These are phyloP conservation scores for Psilopogon haemacephalus DNA, from an alignment of 2,113 vertebrate genomes.

Conservation along the genomic window DNA sequence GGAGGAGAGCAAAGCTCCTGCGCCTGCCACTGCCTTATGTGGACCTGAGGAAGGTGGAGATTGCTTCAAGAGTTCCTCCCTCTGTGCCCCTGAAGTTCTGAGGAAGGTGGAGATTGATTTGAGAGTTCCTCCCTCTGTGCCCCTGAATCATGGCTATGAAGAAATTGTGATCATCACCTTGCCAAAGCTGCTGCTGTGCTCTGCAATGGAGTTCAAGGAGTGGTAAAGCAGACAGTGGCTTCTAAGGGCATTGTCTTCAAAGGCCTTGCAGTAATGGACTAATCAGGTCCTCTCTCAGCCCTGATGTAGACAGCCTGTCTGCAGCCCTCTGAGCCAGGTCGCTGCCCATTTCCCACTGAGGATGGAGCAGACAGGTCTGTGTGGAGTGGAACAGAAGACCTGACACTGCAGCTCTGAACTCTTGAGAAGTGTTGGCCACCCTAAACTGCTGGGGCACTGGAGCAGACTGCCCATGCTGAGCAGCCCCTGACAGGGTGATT, in stretches of 20 bases:
- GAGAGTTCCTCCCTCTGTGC: neutral
- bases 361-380: neutral
- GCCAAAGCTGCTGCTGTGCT: neutral
- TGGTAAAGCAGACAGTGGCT: no score
- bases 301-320: no score
- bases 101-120: neutral
- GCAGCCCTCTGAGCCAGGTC: neutral
- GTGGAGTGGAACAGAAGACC: neutral
- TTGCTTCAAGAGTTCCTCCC: neutral
- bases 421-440: neutral
- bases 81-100: neutral
- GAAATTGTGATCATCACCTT: neutral
- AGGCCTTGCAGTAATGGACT: no score
- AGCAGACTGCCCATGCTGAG: neutral
- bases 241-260: neutral
- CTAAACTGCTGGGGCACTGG: neutral
- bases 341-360: neutral
- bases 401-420: neutral
- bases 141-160: fast-evolving
- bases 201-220: neutral
- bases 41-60: neutral
- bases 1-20: neutral
- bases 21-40: neutral
- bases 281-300: no score
- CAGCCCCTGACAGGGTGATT: neutral